phyloP scores from a whole-genome alignment of 2,113 vertebrate species.

The Eublepharis macularius region DNA sequence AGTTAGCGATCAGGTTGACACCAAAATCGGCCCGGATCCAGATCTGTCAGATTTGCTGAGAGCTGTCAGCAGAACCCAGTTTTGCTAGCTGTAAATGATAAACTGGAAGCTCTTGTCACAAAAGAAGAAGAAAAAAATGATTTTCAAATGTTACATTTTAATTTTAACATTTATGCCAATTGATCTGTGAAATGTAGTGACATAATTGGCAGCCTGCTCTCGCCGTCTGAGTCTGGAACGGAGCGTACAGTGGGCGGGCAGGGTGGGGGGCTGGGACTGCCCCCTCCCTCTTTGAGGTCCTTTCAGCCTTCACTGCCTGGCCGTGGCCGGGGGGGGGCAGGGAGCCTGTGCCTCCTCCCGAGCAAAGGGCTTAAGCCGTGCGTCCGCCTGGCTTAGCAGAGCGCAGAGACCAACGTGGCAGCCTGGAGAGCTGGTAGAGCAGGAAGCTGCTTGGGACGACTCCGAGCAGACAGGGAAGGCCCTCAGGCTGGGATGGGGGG shows the following conservation, averaged over 20 bases:
- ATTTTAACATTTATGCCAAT: conserved; percentile 78
- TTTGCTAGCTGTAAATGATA: conserved; percentile 68
- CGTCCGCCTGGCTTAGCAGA: too few relatives aligned
- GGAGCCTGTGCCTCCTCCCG: too few relatives aligned
- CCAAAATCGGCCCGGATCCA: conserved; percentile 72
- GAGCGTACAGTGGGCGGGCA: conserved; percentile 31
- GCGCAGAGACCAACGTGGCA: not conserved
- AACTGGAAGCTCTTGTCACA: conserved; percentile 73
- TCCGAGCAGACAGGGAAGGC: too few relatives aligned
- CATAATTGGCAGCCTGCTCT: conserved; percentile 75
- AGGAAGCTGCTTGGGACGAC: too few relatives aligned
- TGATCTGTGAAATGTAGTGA: conserved; percentile 76
- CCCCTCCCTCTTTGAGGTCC: not conserved
- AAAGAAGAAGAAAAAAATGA: not conserved
- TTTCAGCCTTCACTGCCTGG: not conserved
- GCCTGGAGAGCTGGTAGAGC: not conserved
- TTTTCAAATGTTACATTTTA: conserved; percentile 76
- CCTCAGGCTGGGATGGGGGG: too few relatives aligned
- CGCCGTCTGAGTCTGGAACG: conserved; percentile 61
- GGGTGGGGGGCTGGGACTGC: not conserved
- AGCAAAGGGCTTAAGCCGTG: too few relatives aligned
- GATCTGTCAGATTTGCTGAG: conserved; percentile 71
- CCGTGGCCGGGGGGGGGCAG: too few relatives aligned
- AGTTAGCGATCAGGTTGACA: conserved; percentile 69
- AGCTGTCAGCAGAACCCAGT: conserved; percentile 72